Evolutionary conservation across 2,888 invertebrate species (phyloP), one percentile per base, ranked within the genome.

Genomic region (Sycophila texana): DNA sequence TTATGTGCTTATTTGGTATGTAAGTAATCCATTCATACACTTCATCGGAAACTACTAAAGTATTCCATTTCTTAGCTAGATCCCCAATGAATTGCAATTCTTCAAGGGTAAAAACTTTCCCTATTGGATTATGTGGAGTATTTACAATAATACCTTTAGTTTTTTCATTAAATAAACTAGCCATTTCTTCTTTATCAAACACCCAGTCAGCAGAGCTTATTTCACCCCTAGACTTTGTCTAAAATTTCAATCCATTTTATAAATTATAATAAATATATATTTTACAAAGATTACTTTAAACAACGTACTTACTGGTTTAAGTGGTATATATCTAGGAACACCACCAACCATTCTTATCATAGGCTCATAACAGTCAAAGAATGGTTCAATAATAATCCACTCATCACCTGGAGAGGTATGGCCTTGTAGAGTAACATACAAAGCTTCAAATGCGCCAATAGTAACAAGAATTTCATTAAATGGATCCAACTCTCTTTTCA

Each of bases 21-120:
- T 95, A 98, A 14, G 97, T 96, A 89, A 99, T 93, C 98, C 98
- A 99, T 90, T 99, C 99, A 85, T 99, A 99, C 0, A 99, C 99
- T 91, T 99, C 99, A 91, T 99, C 99, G 0, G 98, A 95, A 22
- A 99, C 91, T 77, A 98, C 98, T 12, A 99, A 91, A 4, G 96
- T 95, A 89, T 99, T 95, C 93, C 97, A 95, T 87, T 98, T 97
- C 88, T 95, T 96, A 89, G 98, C 99, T 77, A 99, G 91, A 83
- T 95, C 92, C 0, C 98, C 98, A 83, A 99, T 96, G 82, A 93
- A 88, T 84, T 94, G 92, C 83, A 97, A 88, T 89, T 97, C 97
- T 1, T 93, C 90, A 53, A 87, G 83, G 0, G 92, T 93, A 87
- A 95, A 96, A 26, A 98, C 96, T 91, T 99, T 99, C 63, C 99